A percentile compares a stretch with the other conserved stretches of the same genome.
Evolutionary conservation across 1,140 invertebrate species (phyloP).

Genomic region (Brachionus koreanus): DNA sequence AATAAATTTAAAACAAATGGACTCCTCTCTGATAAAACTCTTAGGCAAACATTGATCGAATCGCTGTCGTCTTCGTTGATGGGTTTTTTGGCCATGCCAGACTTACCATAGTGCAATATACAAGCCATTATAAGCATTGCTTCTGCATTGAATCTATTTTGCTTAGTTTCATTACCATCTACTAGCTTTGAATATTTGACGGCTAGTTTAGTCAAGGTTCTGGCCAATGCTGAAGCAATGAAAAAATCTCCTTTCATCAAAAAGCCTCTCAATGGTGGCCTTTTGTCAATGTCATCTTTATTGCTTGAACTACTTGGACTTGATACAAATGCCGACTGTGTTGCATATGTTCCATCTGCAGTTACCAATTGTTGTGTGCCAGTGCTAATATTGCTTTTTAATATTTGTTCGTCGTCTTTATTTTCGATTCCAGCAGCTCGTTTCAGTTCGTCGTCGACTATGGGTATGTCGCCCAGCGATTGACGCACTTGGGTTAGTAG

Average conservation of each 20-base stretch:
- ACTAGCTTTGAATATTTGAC: conserved; percentile 66
- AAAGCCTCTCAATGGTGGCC: conserved; percentile 77
- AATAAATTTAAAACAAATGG: conserved; percentile 72
- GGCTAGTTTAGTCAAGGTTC: conserved; percentile 83
- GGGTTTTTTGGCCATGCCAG: conserved; percentile 62
- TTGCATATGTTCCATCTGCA: conserved; percentile 91
- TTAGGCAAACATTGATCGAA: conserved; percentile 74
- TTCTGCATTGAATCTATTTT: conserved; percentile 68
- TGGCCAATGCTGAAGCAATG: conserved; percentile 82
- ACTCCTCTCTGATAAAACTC: conserved; percentile 69
- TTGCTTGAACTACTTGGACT: not conserved
- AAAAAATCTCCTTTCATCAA: conserved; percentile 93
- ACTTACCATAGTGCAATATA: conserved; percentile 78
- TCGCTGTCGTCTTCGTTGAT: conserved; percentile 94
- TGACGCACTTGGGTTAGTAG: conserved; percentile 73
- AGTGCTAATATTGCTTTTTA: conserved; percentile 48
- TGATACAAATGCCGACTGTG: conserved; percentile 86
- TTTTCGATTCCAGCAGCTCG: conserved; percentile 59
- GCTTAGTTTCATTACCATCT: conserved; percentile 48
- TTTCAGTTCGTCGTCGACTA: conserved; percentile 81
- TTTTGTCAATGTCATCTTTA: conserved; percentile 59
- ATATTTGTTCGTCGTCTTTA: conserved; percentile 57
- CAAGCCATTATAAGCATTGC: conserved; percentile 82
- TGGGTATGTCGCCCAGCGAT: conserved; percentile 76
- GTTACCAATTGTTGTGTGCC: conserved; percentile 57